These are phyloP conservation scores for Teleopsis dalmanni DNA, from an alignment of 1,140 invertebrate genomes.

Conservation along the genomic window DNA sequence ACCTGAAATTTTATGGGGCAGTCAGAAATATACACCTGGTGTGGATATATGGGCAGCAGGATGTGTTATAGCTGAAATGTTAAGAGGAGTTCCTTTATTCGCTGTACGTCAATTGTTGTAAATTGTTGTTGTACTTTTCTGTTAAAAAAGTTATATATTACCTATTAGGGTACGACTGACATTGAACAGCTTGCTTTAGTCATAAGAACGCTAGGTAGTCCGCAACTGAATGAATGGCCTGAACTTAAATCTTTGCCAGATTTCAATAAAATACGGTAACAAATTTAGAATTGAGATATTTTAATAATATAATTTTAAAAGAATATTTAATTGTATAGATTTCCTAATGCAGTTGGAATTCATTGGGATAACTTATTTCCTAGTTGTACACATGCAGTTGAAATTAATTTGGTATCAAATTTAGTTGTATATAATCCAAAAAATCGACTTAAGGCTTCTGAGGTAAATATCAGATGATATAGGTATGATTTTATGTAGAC, in stretches of 20 bases:
- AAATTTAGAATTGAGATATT: neutral
- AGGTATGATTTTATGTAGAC: neutral
- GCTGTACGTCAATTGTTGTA: constrained; percentile 51
- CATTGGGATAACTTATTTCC: constrained; percentile 64
- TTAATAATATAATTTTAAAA: neutral
- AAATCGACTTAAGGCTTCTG: constrained; percentile 68
- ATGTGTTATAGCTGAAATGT: constrained; percentile 90
- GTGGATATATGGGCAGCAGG: constrained; percentile 93
- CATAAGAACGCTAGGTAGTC: constrained; percentile 78
- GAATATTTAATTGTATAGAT: constrained; percentile 41
- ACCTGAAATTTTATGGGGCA: constrained; percentile 90
- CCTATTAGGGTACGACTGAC: constrained; percentile 82
- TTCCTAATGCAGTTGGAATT: constrained; percentile 67
- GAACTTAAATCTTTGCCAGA: constrained; percentile 83
- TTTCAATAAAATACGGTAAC: constrained; percentile 83
- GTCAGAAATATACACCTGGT: constrained; percentile 74
- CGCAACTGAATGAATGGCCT: constrained; percentile 74
- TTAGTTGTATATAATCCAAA: constrained; percentile 78
- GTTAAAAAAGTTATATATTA: neutral
- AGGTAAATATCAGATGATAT: constrained; percentile 51
- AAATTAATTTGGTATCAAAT: constrained; percentile 66
- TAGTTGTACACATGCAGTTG: constrained; percentile 57
- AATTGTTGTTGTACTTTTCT: neutral
- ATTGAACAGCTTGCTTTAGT: constrained; percentile 96
- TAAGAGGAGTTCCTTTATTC: constrained; percentile 85